Percentiles rank a stretch among this genome's conserved stretches.
Evolutionary conservation across 2,797 vertebrate genomes (phyloP).

Genomic region (Pseudochirops corinnae): DNA sequence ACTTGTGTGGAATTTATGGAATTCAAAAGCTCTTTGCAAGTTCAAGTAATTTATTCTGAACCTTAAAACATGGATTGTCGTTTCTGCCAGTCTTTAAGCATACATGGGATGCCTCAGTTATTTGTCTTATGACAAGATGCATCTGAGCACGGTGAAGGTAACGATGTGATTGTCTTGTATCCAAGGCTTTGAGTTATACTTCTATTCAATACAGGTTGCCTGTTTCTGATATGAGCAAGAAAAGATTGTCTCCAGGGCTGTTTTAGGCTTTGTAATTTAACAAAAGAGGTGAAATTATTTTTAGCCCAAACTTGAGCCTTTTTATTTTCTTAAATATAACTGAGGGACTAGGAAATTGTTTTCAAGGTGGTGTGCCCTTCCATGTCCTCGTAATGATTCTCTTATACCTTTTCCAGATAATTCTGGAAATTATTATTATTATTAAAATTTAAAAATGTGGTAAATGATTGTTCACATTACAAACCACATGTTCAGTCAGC

Average conservation of each 20-base stretch:
- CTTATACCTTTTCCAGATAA: constrained; percentile 39
- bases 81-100: not conserved
- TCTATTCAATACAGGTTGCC: not conserved
- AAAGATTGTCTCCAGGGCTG: constrained; percentile 37
- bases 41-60: not conserved
- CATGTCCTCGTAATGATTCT: not conserved
- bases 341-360: constrained; percentile 11
- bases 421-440: not conserved
- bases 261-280: constrained; percentile 48
- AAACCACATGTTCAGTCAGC: not conserved
- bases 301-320: constrained; percentile 55
- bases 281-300: constrained; percentile 50
- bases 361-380: not conserved
- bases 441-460: constrained; percentile 32
- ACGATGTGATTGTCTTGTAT: not conserved
- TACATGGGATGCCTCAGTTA: not conserved
- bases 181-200: not conserved
- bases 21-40: constrained; percentile 4
- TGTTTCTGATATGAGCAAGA: not conserved
- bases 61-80: not conserved
- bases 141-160: not conserved
- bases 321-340: constrained; percentile 34
- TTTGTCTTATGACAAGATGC: not conserved
- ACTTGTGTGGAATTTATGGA: not conserved
- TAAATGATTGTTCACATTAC: constrained; percentile 22